Conservation (phyloP, 2,113 vertebrate species). For the Callipepla californica region DNA sequence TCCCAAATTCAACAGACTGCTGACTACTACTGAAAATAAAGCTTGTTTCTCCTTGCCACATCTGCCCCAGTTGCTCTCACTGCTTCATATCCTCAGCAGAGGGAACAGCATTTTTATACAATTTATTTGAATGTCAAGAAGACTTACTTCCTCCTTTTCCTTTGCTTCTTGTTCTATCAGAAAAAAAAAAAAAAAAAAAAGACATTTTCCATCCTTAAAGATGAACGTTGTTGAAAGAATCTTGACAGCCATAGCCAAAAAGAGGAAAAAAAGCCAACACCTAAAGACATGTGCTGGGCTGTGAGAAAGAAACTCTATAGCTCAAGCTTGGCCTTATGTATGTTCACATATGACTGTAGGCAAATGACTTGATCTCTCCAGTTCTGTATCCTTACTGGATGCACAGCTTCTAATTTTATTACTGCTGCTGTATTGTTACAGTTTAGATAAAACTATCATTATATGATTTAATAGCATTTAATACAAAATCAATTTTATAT, state of each 20-base stretch:
- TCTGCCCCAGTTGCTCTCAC: background rate
- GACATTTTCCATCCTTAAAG: background rate
- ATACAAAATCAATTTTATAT: background rate
- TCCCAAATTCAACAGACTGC: background rate
- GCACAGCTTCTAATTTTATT: background rate
- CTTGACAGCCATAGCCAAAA: background rate
- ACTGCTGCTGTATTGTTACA: background rate
- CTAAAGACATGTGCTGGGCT: background rate
- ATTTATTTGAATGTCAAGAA: background rate
- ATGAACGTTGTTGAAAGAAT: background rate
- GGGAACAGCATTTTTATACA: background rate
- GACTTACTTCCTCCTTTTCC: background rate
- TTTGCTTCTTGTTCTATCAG: background rate
- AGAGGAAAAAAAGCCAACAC: background rate
- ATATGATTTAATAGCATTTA: background rate
- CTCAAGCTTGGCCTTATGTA: background rate
- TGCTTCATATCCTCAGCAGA: background rate
- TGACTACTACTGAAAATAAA: background rate
- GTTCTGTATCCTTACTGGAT: background rate
- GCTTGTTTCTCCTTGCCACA: background rate
- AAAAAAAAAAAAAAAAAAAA: background rate
- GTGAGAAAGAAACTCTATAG: background rate
- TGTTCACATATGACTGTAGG: background rate
- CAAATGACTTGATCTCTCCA: background rate
- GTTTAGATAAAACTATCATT: constrained; percentile 13